These are phyloP conservation scores for Lamellibrachia satsuma DNA, from an alignment of 2,888 invertebrate genomes.

Conservation along the genomic window DNA sequence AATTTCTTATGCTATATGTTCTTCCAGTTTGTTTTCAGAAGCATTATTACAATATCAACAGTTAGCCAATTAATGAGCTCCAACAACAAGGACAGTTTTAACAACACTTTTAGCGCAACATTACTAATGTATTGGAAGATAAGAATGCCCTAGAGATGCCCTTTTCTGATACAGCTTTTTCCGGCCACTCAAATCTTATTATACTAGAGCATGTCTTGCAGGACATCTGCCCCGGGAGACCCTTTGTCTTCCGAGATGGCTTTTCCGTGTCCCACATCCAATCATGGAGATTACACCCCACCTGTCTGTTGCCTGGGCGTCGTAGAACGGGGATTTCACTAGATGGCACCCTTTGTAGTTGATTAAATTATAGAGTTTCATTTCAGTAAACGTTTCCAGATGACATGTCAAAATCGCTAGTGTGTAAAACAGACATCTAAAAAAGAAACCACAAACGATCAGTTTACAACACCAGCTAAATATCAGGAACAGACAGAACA, in stretches of 20 bases:
- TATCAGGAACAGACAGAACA: background rate
- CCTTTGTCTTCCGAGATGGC: background rate
- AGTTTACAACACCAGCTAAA: background rate
- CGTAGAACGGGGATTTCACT: background rate
- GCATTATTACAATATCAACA: too few relatives aligned
- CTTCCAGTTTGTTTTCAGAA: too few relatives aligned
- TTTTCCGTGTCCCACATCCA: background rate
- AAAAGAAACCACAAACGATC: background rate
- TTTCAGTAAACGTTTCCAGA: conserved; percentile 6
- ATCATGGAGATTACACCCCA: background rate
- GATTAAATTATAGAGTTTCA: background rate
- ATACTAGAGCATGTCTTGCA: background rate
- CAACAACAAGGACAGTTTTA: background rate
- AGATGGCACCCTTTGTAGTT: background rate
- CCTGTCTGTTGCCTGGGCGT: background rate
- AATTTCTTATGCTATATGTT: too few relatives aligned
- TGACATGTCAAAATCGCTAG: background rate
- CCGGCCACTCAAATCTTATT: background rate
- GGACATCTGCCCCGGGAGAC: background rate
- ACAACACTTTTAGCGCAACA: background rate
- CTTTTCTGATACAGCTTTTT: background rate
- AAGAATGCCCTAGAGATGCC: background rate
- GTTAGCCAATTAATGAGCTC: too few relatives aligned
- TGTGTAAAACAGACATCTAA: background rate
- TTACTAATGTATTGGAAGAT: background rate